These are phyloP conservation scores for Tachystola acroxantha DNA, from an alignment of 2,888 invertebrate genomes.

Conservation along the genomic window DNA sequence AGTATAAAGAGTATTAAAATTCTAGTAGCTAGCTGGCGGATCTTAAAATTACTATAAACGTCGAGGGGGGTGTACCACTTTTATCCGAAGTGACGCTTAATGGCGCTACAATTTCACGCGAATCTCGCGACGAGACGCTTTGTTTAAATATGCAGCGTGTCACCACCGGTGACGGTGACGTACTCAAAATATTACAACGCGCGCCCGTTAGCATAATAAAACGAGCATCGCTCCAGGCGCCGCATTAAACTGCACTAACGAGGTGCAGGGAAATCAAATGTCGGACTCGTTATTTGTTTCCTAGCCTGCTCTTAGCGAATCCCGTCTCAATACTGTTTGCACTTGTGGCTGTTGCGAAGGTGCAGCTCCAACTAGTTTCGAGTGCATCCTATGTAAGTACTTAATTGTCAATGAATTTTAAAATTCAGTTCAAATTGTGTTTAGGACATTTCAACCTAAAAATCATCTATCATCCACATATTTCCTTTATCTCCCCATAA, in stretches of 20 bases:
- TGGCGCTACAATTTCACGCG: constrained; percentile 49
- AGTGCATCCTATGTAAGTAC: no score
- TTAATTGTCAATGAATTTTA: no score
- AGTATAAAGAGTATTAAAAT: no score
- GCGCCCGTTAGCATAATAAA: constrained; percentile 68
- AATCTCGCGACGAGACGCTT: constrained; percentile 41
- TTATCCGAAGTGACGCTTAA: constrained; percentile 46
- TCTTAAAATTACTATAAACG: constrained; percentile 4
- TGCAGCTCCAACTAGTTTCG: no score
- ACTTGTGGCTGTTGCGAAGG: no score
- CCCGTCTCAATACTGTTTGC: constrained; percentile 15
- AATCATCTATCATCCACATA: no score
- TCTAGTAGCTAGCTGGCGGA: no score
- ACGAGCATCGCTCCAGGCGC: constrained; percentile 56
- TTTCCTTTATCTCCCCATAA: no score
- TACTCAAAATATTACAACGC: constrained; percentile 67
- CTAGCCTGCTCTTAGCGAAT: constrained; percentile 10
- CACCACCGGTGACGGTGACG: constrained; percentile 49
- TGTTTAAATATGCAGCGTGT: constrained; percentile 66
- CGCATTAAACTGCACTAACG: constrained; percentile 61
- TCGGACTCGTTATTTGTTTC: constrained; percentile 23
- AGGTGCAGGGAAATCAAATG: constrained; percentile 41
- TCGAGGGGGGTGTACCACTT: constrained; percentile 22
- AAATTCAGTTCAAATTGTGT: no score
- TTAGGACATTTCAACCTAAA: no score